Conservation (phyloP, 2,797 vertebrate species). For the Antennarius maculatus region DNA sequence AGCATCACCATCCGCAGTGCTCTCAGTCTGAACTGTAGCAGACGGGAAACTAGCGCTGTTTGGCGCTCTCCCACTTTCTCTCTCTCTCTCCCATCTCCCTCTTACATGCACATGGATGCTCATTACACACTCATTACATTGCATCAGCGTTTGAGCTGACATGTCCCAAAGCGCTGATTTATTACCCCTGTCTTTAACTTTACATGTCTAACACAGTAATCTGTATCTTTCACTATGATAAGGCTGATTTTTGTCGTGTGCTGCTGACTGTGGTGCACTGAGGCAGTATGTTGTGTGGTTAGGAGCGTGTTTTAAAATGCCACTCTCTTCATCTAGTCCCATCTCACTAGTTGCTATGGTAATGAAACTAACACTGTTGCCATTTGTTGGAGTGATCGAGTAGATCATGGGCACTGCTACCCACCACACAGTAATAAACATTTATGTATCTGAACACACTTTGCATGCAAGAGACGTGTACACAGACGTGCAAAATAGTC, state of each 20-base stretch:
- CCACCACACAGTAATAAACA: conserved; percentile 60
- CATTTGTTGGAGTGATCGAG: conserved; percentile 79
- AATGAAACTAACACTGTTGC: conserved; percentile 78
- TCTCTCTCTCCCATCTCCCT: conserved; percentile 34
- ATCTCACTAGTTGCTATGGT: conserved; percentile 82
- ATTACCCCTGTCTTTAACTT: conserved; percentile 8
- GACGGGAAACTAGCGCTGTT: conserved; percentile 56
- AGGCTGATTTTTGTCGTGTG: conserved; percentile 42
- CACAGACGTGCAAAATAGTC: conserved; percentile 45
- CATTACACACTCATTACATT: conserved; percentile 16
- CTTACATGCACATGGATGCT: conserved; percentile 25
- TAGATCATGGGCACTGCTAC: conserved; percentile 68
- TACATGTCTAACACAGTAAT: conserved; percentile 3
- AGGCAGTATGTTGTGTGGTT: conserved; percentile 48
- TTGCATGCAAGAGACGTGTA: neutral
- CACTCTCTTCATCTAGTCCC: conserved; percentile 67
- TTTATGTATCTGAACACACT: conserved; percentile 49
- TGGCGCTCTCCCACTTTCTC: conserved; percentile 40
- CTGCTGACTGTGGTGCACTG: conserved; percentile 43
- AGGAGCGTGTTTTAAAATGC: conserved; percentile 57
- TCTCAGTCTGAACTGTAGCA: conserved; percentile 68
- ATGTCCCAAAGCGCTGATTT: neutral
- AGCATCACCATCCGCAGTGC: conserved; percentile 75
- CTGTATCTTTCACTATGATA: conserved; percentile 18
- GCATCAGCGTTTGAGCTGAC: conserved; percentile 32